Percentiles rank a stretch among this genome's conserved stretches.
Evolutionary conservation across 2,888 invertebrate species (phyloP).

Genomic region (Stratiomys singularior): DNA sequence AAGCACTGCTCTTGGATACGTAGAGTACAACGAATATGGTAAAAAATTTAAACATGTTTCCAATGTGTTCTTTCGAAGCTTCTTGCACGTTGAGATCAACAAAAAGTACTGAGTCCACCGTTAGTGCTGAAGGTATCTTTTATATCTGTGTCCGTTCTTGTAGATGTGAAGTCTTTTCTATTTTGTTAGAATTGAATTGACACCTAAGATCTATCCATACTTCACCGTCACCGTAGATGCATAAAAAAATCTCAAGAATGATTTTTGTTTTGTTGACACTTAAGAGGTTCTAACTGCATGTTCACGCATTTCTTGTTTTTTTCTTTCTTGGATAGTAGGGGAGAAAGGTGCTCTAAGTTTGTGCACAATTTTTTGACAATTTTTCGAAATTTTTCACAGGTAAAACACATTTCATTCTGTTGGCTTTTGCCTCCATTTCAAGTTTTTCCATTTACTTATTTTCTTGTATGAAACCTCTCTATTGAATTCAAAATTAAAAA

Average conservation of each 20-base stretch:
- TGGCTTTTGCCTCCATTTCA: too few species aligned
- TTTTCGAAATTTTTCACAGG: too few species aligned
- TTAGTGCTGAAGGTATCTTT: not conserved
- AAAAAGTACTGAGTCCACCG: not conserved
- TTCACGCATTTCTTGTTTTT: not conserved
- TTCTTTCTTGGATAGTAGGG: too few species aligned
- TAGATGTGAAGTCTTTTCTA: not conserved
- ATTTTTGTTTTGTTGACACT: not conserved
- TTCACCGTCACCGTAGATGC: too few species aligned
- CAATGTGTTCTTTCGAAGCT: not conserved
- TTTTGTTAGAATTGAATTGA: not conserved
- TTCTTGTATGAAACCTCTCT: too few species aligned
- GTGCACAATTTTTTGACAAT: too few species aligned
- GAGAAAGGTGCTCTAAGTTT: too few species aligned
- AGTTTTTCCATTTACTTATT: too few species aligned
- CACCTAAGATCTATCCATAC: not conserved
- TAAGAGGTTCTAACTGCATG: not conserved
- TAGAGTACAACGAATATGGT: not conserved
- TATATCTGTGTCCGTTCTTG: not conserved
- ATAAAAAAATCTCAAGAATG: too few species aligned
- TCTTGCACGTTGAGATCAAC: not conserved
- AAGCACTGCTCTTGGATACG: constrained; percentile 48
- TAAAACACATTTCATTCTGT: too few species aligned
- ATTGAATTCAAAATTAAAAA: too few species aligned
- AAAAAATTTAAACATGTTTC: not conserved